Conservation (phyloP, 2,113 vertebrate genomes). For the Tragulus kanchil region DNA sequence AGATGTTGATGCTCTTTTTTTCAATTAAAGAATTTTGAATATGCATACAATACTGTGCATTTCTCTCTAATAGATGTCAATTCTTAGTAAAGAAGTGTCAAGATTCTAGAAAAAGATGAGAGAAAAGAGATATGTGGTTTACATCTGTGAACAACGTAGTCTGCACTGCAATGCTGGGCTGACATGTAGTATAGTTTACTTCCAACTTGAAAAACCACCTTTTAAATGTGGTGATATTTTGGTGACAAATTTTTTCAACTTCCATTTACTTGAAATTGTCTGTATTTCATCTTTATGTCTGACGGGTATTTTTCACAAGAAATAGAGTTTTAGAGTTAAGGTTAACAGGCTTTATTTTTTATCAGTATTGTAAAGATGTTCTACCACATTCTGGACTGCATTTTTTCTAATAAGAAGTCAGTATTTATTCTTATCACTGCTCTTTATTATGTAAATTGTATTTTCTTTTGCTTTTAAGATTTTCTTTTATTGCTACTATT, state of each 20-base stretch:
- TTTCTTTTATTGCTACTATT: not conserved
- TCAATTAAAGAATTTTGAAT: not conserved
- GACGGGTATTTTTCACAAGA: conserved; percentile 32
- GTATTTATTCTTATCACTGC: not conserved
- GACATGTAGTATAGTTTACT: not conserved
- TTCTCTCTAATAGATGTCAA: not conserved
- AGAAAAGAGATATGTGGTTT: not conserved
- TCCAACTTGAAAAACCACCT: not conserved
- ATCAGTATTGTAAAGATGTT: not conserved
- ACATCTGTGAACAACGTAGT: conserved; percentile 4
- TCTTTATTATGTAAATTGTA: not conserved
- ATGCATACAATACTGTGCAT: not conserved
- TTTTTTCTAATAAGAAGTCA: not conserved
- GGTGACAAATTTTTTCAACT: conserved; percentile 11
- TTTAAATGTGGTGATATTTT: not conserved
- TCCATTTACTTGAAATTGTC: conserved; percentile 33
- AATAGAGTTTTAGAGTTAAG: not conserved
- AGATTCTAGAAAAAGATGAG: not conserved
- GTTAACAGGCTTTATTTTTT: not conserved
- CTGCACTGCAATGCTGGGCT: not conserved
- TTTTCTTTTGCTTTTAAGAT: not conserved
- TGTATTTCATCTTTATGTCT: conserved; percentile 2
- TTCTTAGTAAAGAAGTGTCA: not conserved
- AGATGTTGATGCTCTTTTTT: not conserved
- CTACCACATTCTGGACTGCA: not conserved